Percentiles rank a stretch among this genome's conserved stretches.
These are phyloP conservation scores for Nipponia nippon DNA, from an alignment of 2,113 vertebrate genomes.

Conservation along the genomic window DNA sequence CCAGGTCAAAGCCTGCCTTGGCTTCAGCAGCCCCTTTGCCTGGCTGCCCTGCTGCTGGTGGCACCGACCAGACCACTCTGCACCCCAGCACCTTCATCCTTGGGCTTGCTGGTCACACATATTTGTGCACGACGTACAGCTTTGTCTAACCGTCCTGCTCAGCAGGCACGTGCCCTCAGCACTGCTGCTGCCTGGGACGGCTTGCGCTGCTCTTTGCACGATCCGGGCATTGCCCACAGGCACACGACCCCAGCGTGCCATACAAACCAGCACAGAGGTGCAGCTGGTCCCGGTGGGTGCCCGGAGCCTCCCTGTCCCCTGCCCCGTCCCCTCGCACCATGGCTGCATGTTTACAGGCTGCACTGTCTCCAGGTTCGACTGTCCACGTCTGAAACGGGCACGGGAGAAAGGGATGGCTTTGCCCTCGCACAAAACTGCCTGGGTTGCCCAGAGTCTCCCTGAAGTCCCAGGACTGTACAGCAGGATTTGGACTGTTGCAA, in stretches of 20 bases:
- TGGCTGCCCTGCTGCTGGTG: too few relatives aligned
- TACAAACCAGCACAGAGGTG: neutral
- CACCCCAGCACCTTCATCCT: neutral
- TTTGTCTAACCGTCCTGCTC: neutral
- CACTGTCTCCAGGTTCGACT: rapidly evolving
- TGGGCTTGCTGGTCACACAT: rapidly evolving
- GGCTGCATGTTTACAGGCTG: rapidly evolving
- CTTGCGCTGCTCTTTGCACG: rapidly evolving
- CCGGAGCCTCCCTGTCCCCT: neutral
- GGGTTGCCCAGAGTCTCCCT: neutral
- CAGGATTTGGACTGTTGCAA: neutral
- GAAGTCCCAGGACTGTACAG: rapidly evolving
- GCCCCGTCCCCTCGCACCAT: neutral
- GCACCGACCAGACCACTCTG: neutral
- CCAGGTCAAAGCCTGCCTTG: neutral
- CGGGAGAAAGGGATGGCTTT: neutral
- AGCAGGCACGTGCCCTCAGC: neutral
- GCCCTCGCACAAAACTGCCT: neutral
- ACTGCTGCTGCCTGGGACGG: neutral
- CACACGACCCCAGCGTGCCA: too few relatives aligned
- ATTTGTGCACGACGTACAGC: neutral
- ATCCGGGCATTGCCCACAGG: neutral
- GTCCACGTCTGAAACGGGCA: rapidly evolving
- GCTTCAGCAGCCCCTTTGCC: neutral
- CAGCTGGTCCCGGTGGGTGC: neutral